These are phyloP conservation scores for Agrochola macilenta DNA, from an alignment of 2,888 invertebrate species.

Conservation along the genomic window DNA sequence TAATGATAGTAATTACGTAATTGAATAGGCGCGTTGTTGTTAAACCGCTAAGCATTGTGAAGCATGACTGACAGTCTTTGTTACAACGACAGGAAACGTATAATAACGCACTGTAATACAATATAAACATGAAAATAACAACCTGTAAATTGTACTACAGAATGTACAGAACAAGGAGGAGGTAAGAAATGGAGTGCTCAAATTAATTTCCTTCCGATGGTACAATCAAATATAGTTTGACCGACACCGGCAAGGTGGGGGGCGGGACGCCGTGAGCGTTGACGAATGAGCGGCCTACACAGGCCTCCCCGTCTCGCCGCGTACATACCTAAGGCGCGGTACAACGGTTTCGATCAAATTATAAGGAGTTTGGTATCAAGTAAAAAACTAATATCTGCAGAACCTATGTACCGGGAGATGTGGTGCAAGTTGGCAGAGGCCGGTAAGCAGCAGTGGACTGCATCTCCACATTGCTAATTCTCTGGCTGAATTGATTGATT, in stretches of 20 bases:
- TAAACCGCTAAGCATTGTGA: slow-evolving; percentile 23
- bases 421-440: background rate
- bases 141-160: background rate
- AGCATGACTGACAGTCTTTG: slow-evolving; percentile 47
- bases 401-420: background rate
- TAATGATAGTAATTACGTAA: slow-evolving; percentile 39
- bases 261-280: no score
- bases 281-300: no score
- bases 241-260: no score
- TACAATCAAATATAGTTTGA: background rate
- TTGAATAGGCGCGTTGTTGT: slow-evolving; percentile 13
- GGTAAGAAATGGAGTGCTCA: background rate
- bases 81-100: slow-evolving; percentile 38
- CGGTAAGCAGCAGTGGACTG: no score
- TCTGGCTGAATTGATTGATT: background rate
- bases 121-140: slow-evolving; percentile 25
- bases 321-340: no score
- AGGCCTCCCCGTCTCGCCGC: no score
- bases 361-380: background rate
- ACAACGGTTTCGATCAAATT: no score
- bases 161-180: background rate
- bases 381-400: background rate
- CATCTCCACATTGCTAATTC: no score
- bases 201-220: background rate
- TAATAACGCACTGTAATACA: slow-evolving; percentile 13